Percentiles rank a stretch among this genome's conserved stretches.
Evolutionary conservation across 2,113 vertebrate genomes (phyloP).

Genomic region (Chaetodon trifascialis): DNA sequence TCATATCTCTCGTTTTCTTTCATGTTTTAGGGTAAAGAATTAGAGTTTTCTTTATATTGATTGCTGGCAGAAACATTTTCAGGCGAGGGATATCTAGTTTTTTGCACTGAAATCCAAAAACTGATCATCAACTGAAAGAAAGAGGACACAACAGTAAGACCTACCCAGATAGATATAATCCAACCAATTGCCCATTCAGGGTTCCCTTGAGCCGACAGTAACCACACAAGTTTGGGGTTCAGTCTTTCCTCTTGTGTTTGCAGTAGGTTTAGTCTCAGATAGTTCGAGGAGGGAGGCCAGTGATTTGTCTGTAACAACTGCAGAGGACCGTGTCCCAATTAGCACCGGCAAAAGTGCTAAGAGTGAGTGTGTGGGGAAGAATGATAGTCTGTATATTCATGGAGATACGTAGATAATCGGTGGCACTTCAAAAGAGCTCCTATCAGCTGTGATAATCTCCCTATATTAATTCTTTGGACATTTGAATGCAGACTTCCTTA

Average conservation of each 20-base stretch:
- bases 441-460: slow-evolving; percentile 78
- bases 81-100: not conserved
- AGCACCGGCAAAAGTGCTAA: slow-evolving; percentile 51
- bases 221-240: slow-evolving; percentile 6
- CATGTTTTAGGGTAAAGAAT: slow-evolving; percentile 1
- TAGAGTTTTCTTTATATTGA: not conserved
- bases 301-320: slow-evolving; percentile 57
- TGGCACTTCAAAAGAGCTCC: slow-evolving; percentile 75
- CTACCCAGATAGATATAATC: slow-evolving; percentile 37
- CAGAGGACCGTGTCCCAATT: slow-evolving; percentile 69
- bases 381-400: slow-evolving; percentile 68
- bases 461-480: slow-evolving; percentile 79
- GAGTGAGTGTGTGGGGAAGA: slow-evolving; percentile 59
- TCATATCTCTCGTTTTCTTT: not conserved
- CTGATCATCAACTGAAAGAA: slow-evolving; percentile 10
- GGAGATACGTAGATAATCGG: slow-evolving; percentile 78
- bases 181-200: slow-evolving; percentile 32
- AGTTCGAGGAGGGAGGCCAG: slow-evolving; percentile 25
- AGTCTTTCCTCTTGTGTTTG: slow-evolving; percentile 22
- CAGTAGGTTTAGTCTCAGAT: slow-evolving; percentile 19
- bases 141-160: slow-evolving; percentile 23
- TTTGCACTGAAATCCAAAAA: slow-evolving; percentile 25
- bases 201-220: slow-evolving; percentile 29
- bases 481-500: slow-evolving; percentile 73
- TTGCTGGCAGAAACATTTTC: not conserved